Evolutionary conservation across 2,888 invertebrate genomes (phyloP).

Genomic region (Xanthorhoe spadicearia): DNA sequence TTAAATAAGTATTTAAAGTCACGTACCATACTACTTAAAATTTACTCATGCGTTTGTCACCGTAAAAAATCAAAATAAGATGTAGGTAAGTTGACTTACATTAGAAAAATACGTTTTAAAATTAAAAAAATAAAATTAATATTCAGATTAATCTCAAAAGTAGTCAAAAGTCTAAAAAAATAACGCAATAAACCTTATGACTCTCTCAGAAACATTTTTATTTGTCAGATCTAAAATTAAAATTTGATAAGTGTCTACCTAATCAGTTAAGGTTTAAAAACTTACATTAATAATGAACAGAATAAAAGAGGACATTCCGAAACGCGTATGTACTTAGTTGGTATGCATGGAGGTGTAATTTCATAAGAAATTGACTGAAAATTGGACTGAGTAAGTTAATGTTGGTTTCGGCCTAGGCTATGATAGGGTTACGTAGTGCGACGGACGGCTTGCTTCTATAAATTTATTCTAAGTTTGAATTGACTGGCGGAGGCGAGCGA

Average conservation of each 20-base stretch:
- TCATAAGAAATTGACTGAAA: slow-evolving; percentile 83
- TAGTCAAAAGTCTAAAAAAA: too few relatives aligned
- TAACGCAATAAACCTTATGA: background rate
- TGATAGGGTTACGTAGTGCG: slow-evolving; percentile 76
- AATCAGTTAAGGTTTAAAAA: too few relatives aligned
- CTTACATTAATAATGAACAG: slow-evolving; percentile 36
- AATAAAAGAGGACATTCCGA: slow-evolving; percentile 57
- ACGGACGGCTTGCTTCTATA: slow-evolving; percentile 78
- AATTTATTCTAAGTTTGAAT: slow-evolving; percentile 60
- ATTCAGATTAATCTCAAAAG: slow-evolving; percentile 53
- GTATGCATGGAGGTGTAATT: slow-evolving; percentile 74
- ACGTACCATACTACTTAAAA: background rate
- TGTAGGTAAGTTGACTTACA: background rate
- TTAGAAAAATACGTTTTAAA: background rate
- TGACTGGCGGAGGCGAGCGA: slow-evolving; percentile 61
- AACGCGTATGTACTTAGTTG: slow-evolving; percentile 78
- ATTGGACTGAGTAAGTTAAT: slow-evolving; percentile 83
- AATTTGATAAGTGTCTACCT: too few relatives aligned
- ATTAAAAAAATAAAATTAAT: background rate
- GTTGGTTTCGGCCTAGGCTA: slow-evolving; percentile 80
- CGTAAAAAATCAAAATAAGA: background rate
- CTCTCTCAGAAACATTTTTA: background rate
- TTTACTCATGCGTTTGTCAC: background rate
- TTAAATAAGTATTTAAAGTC: background rate
- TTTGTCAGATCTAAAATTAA: background rate